These are phyloP conservation scores for Phyllostomus discolor DNA, from an alignment of 2,113 vertebrate species.

Conservation along the genomic window DNA sequence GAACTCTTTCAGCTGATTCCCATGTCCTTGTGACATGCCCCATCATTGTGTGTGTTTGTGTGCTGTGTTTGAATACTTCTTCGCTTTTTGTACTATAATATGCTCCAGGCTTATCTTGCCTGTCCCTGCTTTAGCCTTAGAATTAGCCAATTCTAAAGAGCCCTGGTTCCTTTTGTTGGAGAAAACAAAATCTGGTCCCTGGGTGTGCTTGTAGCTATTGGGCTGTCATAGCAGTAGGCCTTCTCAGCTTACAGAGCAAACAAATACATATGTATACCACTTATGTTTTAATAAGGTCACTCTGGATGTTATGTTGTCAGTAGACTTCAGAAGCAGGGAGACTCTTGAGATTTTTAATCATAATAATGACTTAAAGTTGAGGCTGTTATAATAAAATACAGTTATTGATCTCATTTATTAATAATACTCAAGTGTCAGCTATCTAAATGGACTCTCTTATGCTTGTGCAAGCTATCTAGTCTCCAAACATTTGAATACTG, in stretches of 20 bases:
- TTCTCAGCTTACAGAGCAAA: neutral
- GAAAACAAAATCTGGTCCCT: neutral
- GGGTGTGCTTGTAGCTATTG: neutral
- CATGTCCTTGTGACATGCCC: neutral
- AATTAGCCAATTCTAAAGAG: neutral
- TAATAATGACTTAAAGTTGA: neutral
- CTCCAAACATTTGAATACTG: neutral
- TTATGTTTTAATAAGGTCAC: neutral
- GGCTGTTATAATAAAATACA: neutral
- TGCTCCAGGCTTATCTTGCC: neutral
- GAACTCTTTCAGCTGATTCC: neutral
- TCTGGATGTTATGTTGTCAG: neutral
- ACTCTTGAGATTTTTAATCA: neutral
- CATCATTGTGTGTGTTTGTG: rapidly evolving
- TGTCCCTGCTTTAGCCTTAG: neutral
- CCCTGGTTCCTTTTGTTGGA: neutral
- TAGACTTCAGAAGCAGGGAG: neutral
- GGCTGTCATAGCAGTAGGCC: neutral
- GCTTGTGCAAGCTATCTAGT: neutral
- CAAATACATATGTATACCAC: neutral
- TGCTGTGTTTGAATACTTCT: neutral
- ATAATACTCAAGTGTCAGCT: neutral
- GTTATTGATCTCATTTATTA: neutral
- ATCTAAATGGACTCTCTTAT: neutral
- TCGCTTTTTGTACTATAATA: neutral